A percentile compares a stretch with the other conserved stretches of the same genome.
These are phyloP conservation scores for Neria commutata DNA, from an alignment of 2,888 invertebrate genomes.

Conservation along the genomic window DNA sequence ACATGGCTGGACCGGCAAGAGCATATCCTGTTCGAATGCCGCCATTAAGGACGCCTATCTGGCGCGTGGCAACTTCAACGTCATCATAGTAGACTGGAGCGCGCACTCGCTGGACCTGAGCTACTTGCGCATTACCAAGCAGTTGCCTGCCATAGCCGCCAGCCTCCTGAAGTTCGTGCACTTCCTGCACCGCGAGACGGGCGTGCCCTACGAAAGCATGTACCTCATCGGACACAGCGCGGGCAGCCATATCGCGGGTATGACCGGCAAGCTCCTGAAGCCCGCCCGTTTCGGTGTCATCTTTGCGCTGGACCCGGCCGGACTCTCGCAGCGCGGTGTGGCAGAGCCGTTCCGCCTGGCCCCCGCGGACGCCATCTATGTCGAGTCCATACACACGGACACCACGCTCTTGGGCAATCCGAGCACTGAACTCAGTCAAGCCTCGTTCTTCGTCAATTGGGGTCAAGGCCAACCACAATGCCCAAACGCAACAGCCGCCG, in stretches of 20 bases:
- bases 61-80: constrained; percentile 48
- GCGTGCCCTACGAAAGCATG: constrained; percentile 40
- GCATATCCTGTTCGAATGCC: constrained; percentile 50
- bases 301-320: constrained; percentile 60
- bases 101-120: constrained; percentile 44
- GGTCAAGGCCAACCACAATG: constrained; percentile 60
- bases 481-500: constrained; percentile 50
- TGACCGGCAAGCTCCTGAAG: constrained; percentile 47
- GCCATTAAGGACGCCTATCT: constrained; percentile 54
- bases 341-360: constrained; percentile 48
- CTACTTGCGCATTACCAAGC: constrained; percentile 48
- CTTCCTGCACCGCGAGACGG: constrained; percentile 46
- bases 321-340: constrained; percentile 45
- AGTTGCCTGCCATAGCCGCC: constrained; percentile 45
- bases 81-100: constrained; percentile 58
- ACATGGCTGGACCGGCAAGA: constrained; percentile 54
- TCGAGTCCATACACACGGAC: constrained; percentile 61
- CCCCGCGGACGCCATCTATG: constrained; percentile 52
- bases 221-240: constrained; percentile 61
- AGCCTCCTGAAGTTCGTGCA: constrained; percentile 47
- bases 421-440: constrained; percentile 48
- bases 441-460: constrained; percentile 60
- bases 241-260: constrained; percentile 57
- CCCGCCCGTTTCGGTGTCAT: constrained; percentile 47
- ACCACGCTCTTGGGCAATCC: constrained; percentile 53